phyloP scores from a whole-genome alignment of 2,888 invertebrate genomes.

The Polydrusus tereticollis region DNA sequence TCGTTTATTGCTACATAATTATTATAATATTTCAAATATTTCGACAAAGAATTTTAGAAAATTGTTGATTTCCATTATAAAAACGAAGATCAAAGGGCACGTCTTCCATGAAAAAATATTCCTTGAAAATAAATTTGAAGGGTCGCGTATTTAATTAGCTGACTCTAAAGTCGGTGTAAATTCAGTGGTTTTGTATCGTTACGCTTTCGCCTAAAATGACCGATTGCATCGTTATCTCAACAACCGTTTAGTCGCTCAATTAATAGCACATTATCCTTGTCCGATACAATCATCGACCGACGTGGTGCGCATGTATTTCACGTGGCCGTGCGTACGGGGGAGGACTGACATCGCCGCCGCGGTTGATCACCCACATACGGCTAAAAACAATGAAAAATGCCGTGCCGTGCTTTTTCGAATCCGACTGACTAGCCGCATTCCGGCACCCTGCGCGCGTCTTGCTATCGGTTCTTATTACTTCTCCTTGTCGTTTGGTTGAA shows the following conservation, averaged over 20 bases:
- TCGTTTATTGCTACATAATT: too few relatives aligned
- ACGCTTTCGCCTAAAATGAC: not conserved
- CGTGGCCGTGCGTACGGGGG: conserved; percentile 36
- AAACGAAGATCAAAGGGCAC: too few relatives aligned
- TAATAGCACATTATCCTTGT: conserved; percentile 12
- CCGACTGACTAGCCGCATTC: conserved; percentile 15
- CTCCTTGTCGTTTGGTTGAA: not conserved
- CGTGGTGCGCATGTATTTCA: conserved; percentile 36
- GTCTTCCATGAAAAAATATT: too few relatives aligned
- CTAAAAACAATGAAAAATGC: conserved; percentile 17
- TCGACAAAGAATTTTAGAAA: too few relatives aligned
- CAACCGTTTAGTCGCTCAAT: conserved; percentile 14
- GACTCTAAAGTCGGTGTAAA: too few relatives aligned
- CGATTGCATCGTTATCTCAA: not conserved
- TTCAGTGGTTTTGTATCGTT: too few relatives aligned
- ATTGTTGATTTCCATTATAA: too few relatives aligned
- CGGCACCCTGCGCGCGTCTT: conserved; percentile 9
- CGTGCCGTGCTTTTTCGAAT: conserved; percentile 6
- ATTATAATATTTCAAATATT: too few relatives aligned
- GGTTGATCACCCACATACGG: conserved; percentile 22
- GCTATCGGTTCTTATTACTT: not conserved
- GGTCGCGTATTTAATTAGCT: too few relatives aligned
- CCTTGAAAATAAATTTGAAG: too few relatives aligned
- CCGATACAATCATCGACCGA: conserved; percentile 36
- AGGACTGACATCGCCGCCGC: not conserved